These are phyloP conservation scores for Pyrgilauda ruficollis DNA, from an alignment of 2,113 vertebrate genomes.

Conservation along the genomic window DNA sequence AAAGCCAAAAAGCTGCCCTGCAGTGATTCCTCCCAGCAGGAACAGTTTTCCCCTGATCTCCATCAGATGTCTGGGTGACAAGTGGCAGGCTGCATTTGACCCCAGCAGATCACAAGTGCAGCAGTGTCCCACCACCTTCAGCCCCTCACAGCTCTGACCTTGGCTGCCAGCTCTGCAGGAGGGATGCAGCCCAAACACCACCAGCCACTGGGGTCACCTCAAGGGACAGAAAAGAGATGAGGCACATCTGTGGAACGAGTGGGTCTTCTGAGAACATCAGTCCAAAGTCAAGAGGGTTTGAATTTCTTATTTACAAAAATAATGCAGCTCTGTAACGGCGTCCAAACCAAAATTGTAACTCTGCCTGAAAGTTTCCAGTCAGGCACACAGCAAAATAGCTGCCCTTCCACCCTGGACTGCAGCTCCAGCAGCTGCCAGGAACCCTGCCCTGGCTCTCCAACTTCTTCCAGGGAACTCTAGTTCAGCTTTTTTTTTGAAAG, in stretches of 20 bases:
- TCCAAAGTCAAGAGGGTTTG: neutral
- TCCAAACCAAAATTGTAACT: conserved; percentile 34
- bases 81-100: neutral
- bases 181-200: neutral
- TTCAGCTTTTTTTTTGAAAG: neutral
- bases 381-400: neutral
- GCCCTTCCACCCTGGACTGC: neutral
- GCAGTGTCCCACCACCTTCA: neutral
- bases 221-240: neutral
- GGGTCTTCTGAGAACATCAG: neutral
- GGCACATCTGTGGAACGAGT: neutral
- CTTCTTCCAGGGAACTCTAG: neutral
- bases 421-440: neutral
- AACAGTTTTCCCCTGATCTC: neutral
- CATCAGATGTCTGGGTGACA: neutral
- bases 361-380: neutral
- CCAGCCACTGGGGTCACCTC: neutral
- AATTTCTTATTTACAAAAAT: neutral
- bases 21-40: neutral
- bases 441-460: neutral
- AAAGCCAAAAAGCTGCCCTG: neutral
- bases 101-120: neutral
- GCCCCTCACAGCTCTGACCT: neutral
- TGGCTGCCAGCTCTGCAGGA: neutral
- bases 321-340: neutral